Base-by-base conservation (phyloP, 2,797 vertebrate species). In the Yasuhikotakia modesta region DNA sequence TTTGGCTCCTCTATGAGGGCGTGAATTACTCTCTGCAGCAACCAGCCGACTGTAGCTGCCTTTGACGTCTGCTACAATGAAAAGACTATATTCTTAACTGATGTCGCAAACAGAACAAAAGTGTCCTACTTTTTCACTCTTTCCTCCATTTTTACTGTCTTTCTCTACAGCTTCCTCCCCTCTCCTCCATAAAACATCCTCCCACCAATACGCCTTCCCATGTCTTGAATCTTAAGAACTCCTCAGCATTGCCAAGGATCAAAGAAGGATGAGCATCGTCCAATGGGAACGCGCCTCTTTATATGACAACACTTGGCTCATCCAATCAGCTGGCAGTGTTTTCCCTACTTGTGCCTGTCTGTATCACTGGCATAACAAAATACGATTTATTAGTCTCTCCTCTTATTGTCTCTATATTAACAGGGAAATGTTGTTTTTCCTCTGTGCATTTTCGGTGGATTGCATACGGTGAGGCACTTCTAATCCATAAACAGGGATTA, bases 31-130 rank as follows among this genome's bases (percentile, higher is more conserved):
- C 80, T 79, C 79, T 73, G 79, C 79, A 81, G 80, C 64, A 21
- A 82, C 68, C 65, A 69, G 48, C 71, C 69, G n/a, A 73, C 75
- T 45, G 69, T 69, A 70, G 85, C 24, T 45, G 53, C 72, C 75
- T 86, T 83, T 86, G 83, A 86, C 82, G 83, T 83, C 61, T 68
- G 75, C 55, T 43, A 61, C 69, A 53, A 39, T n/a, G 21, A 76
- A 57, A 57, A 70, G 66, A 76, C 61, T 60, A 81, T 83, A 85
- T 86, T 85, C 79, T 83, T 84, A 81, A 79, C 82, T 55, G 48
- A 69, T 82, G 80, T 85, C 70, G 57, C 78, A 57, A 82, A 81
- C 64, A 66, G 82, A 86, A 85, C 79, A 85, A 83, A 87, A 84
- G 53, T 86, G 85, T 43, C 84, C 85, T 87, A 87, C 78, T 85